These are phyloP conservation scores for Eristalis tenax DNA, from an alignment of 2,888 invertebrate species.

Conservation along the genomic window DNA sequence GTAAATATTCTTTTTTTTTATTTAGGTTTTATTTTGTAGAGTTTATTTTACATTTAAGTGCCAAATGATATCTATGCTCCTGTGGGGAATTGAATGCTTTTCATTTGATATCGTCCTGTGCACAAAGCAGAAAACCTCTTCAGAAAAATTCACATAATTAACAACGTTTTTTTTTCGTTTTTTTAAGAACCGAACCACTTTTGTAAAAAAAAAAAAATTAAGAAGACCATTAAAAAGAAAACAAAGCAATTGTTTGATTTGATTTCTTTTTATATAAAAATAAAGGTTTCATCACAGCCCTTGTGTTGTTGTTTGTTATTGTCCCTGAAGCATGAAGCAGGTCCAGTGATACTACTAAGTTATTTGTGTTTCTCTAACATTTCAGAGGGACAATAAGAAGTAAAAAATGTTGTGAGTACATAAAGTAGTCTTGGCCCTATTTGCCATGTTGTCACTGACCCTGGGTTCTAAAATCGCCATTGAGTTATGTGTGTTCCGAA, in stretches of 20 bases:
- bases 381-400: too few relatives aligned
- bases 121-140: constrained; percentile 49
- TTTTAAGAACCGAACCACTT: constrained; percentile 39
- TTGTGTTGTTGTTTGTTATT: background rate
- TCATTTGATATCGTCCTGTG: constrained; percentile 52
- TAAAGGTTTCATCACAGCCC: background rate
- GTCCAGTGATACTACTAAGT: too few relatives aligned
- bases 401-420: too few relatives aligned
- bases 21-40: too few relatives aligned
- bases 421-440: too few relatives aligned
- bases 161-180: constrained; percentile 30
- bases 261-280: background rate
- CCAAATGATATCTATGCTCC: constrained; percentile 61
- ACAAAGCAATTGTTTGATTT: background rate
- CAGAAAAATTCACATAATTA: constrained; percentile 43
- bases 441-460: too few relatives aligned
- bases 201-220: constrained; percentile 44
- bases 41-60: constrained; percentile 70
- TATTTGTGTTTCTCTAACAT: too few relatives aligned
- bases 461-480: too few relatives aligned
- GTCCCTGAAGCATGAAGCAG: background rate
- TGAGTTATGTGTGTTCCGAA: too few relatives aligned
- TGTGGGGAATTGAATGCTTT: constrained; percentile 30
- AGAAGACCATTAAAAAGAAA: constrained; percentile 10
- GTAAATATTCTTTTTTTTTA: constrained; percentile 55